These are phyloP conservation scores for Hedychridium roseum DNA, from an alignment of 2,888 invertebrate genomes.

Conservation along the genomic window DNA sequence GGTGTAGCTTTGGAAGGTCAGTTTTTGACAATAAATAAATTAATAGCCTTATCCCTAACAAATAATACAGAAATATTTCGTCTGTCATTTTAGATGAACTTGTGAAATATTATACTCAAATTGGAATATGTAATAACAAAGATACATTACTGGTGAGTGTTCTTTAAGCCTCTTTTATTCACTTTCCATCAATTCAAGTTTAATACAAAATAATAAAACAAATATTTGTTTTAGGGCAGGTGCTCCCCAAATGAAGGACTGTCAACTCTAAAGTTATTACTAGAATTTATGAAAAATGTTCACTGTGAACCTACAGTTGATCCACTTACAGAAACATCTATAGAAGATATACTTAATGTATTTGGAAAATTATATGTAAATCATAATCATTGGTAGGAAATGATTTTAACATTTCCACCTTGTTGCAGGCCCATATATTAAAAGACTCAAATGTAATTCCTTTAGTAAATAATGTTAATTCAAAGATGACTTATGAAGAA, in stretches of 20 bases:
- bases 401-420: neutral
- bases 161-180: constrained; percentile 1
- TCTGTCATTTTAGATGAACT: constrained; percentile 36
- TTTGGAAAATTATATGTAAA: neutral
- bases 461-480: constrained; percentile 7
- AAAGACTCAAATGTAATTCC: constrained; percentile 2
- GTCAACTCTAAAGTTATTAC: constrained; percentile 33
- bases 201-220: neutral
- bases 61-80: neutral
- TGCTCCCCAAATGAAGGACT: constrained; percentile 38
- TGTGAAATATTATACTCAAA: constrained; percentile 40
- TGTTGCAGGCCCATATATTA: constrained; percentile 13
- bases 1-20: constrained; percentile 38
- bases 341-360: constrained; percentile 19
- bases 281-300: constrained; percentile 40
- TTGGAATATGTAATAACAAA: constrained; percentile 43
- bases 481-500: constrained; percentile 26
- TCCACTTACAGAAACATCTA: neutral
- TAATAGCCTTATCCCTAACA: neutral
- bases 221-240: constrained; percentile 40
- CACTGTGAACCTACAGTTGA: constrained; percentile 6
- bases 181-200: constrained; percentile 1
- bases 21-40: neutral
- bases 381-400: neutral
- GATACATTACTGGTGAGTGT: constrained; percentile 44